Percentiles rank a stretch among this genome's conserved stretches.
These are phyloP conservation scores for Aythya fuligula DNA, from an alignment of 2,797 vertebrate genomes.

Conservation along the genomic window DNA sequence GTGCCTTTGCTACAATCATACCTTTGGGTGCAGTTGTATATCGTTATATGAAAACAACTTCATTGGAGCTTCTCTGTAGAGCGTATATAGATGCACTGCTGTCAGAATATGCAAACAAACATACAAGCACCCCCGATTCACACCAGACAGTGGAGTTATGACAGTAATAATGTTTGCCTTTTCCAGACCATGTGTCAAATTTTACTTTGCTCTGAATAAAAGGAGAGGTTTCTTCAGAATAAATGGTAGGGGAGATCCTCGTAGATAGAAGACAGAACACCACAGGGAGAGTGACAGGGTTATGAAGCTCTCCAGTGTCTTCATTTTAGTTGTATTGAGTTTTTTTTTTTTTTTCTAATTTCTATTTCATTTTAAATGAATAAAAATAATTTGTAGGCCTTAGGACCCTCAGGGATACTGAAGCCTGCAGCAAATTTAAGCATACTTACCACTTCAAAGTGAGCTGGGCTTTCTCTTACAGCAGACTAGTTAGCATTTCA, in stretches of 20 bases:
- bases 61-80: neutral
- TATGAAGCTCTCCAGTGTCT: neutral
- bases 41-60: neutral
- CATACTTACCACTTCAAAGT: constrained; percentile 53
- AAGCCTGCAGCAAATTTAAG: constrained; percentile 43
- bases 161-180: neutral
- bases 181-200: neutral
- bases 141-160: neutral
- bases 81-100: neutral
- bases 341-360: neutral
- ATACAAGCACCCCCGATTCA: neutral
- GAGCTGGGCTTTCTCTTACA: constrained; percentile 10
- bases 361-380: constrained; percentile 43
- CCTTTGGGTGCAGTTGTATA: neutral
- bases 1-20: neutral
- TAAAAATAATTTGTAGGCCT: constrained; percentile 46
- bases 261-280: neutral
- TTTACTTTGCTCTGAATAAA: neutral
- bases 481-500: constrained; percentile 5
- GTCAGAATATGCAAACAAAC: neutral
- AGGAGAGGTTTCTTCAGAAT: neutral
- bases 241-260: neutral
- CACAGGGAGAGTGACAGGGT: accelerated
- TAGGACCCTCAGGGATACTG: neutral
- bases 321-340: constrained; percentile 3